Conservation (phyloP, 2,888 invertebrate species). For the Sinodicranocentrus sp. region DNA sequence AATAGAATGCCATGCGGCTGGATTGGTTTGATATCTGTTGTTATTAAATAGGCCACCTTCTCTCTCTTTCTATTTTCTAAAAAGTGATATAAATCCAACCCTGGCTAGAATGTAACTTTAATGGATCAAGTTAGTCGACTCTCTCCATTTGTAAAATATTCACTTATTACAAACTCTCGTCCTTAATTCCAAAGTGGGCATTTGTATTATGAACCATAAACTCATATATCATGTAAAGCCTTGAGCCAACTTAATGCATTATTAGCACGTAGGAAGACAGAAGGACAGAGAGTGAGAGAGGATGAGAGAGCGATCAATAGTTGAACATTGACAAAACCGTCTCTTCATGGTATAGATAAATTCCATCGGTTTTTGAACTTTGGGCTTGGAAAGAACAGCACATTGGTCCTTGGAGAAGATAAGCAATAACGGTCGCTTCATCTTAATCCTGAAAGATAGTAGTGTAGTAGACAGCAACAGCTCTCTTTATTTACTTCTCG, state of each 20-base stretch:
- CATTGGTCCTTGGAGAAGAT: neutral
- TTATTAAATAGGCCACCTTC: conserved; percentile 39
- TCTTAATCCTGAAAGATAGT: conserved; percentile 2
- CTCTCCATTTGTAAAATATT: conserved; percentile 50
- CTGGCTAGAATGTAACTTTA: conserved; percentile 48
- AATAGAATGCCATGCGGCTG: too few species aligned
- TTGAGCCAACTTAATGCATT: conserved; percentile 34
- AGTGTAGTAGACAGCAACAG: conserved; percentile 12
- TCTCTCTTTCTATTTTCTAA: conserved; percentile 30
- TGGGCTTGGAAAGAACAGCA: neutral
- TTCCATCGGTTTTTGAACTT: conserved; percentile 23
- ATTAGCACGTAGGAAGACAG: conserved; percentile 16
- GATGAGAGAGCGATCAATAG: conserved; percentile 51
- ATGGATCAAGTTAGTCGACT: conserved; percentile 46
- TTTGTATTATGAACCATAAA: conserved; percentile 17
- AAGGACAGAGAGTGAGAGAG: conserved; percentile 32
- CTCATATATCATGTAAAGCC: conserved; percentile 46
- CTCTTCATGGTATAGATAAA: neutral
- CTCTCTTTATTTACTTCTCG: conserved; percentile 2
- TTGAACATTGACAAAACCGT: conserved; percentile 64
- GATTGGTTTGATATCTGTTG: conserved; percentile 39
- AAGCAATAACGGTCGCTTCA: conserved; percentile 22
- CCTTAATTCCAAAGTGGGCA: conserved; percentile 31
- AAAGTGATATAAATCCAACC: too few species aligned
- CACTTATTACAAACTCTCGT: conserved; percentile 41